phyloP scores from a whole-genome alignment of 2,797 vertebrate genomes.

The Peromyscus melanophrys region DNA sequence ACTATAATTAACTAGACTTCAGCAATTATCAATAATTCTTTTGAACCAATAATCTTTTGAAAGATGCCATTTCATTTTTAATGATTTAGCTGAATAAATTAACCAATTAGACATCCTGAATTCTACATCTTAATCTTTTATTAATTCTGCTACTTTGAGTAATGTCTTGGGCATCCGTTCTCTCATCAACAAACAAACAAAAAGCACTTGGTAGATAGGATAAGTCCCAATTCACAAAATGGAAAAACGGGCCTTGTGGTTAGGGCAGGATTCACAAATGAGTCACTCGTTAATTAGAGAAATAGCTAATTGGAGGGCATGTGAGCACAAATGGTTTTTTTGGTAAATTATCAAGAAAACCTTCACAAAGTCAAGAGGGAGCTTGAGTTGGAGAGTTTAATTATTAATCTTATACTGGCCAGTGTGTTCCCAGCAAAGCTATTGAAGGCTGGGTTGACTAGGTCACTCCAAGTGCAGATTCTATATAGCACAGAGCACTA shows the following conservation, averaged over 20 bases:
- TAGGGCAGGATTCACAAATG: constrained; percentile 63
- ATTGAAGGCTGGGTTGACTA: not conserved
- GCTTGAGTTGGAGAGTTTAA: constrained; percentile 41
- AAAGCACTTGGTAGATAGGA: constrained; percentile 14
- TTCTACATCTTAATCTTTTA: constrained; percentile 79
- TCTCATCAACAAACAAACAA: constrained; percentile 57
- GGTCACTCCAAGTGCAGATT: constrained; percentile 36
- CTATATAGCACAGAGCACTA: not conserved
- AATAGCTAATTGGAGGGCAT: constrained; percentile 62
- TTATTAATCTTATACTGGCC: constrained; percentile 3
- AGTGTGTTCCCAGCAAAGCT: constrained; percentile 39
- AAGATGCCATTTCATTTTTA: constrained; percentile 53
- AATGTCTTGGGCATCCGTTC: constrained; percentile 68
- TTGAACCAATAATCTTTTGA: constrained; percentile 70
- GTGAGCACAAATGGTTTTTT: constrained; percentile 40
- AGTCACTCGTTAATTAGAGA: constrained; percentile 62
- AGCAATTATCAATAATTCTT: constrained; percentile 44
- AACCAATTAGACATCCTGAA: constrained; percentile 72
- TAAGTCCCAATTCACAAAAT: constrained; percentile 48
- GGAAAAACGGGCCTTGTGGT: constrained; percentile 29
- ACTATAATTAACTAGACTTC: constrained; percentile 50
- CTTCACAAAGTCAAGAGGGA: constrained; percentile 62
- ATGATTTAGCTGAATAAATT: constrained; percentile 50
- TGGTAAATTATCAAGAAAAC: constrained; percentile 68
- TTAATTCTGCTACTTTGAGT: constrained; percentile 68